Base-by-base conservation (phyloP, 1,140 invertebrate species). In the Asobara japonica region DNA sequence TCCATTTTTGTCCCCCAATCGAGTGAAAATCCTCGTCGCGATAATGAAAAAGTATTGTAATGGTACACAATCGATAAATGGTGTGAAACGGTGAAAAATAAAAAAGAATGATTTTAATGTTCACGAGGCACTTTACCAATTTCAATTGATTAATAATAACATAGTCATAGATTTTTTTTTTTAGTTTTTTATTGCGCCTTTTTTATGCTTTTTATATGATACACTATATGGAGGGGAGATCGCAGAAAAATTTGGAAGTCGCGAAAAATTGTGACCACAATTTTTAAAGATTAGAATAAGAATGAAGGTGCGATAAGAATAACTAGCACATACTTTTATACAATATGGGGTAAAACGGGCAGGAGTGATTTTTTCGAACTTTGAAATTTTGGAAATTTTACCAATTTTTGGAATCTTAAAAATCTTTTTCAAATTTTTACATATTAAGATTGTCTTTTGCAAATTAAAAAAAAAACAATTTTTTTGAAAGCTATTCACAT, bases 71-170 rank as follows among this genome's bases (percentile, higher is more conserved):
- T 33, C 20, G 41, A 25, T 66, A 10, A 41, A 18, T 66, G 41
- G 1, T 30, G 16, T 45, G 20, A 18, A 27, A 41, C 10, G 7
- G 20, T 13, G 51, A 67, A 16, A 33, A 31, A 27, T 25, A 22
- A 31, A 31, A 8, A 10, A 64, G 1, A 64, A 62, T 29, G 51
- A 38, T 64, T 18, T 45, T 6, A n/a, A 48, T 10, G 48, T 65
- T 65, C 41, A 41, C 33, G 69, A 71, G 69, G 69, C 69, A 71
- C 69, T 71, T 71, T 71, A 71, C 69, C 69, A 51, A 71, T 48
- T 65, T 65, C 41, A 16, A 16, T 45, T 45, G n/a, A 45, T 41
- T 16, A 65, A 65, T 11, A 25, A 38, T 29, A 69, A 25, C 36
- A 69, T 29, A 51, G 13, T n/a, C 25, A 68, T 45, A 31, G n/a